Evolutionary conservation across 2,113 vertebrate genomes (phyloP), one percentile per base, ranked within the genome.

Genomic region (Hydrochoerus hydrochaeris): DNA sequence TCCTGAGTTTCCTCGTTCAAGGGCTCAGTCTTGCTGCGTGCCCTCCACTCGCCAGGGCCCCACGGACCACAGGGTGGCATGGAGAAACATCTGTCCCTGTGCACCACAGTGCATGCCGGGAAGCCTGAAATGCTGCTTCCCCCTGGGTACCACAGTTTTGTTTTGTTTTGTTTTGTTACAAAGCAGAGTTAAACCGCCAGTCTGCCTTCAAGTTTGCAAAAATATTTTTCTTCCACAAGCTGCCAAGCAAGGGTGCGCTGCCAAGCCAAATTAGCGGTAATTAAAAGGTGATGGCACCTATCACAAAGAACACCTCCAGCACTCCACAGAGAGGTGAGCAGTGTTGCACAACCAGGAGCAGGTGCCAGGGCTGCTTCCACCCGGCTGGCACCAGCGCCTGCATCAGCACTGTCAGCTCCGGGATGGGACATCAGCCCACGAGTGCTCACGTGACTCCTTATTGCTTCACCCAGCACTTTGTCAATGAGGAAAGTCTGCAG

Each of bases 391-490:
- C 80, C 46, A 22, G 22, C 7, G 1, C 75, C 62, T 49, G 14
- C 5, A 20, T 78, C 78, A 32, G 94, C 38, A n/a, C 46, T 4
- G 44, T 6, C 46, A 4, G 62, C 60, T 58, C 57, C 46, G 1
- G 1, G 62, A 32, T 78, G 7, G 2, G 38, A 80, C 57, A 16
- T 6, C 60, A 77, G 67, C 26, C 65, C 41, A 49, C 14, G 38
- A 35, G 60, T 0, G 0, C 22, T 24, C 95, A 58, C 3, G 17
- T 95, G 94, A 89, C 67, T 73, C 14, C 60, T 71, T 38, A 3
- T 52, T 87, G 85, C 83, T 32, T 41, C 54, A 83, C 6, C 58
- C 28, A 62, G 30, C 92, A 93, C 90, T 44, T 93, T 97, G 97
- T 88, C 91, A 10, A 0, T 62, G 92, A 60, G 13, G 9, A 22